Evolutionary conservation across 2,797 vertebrate species (phyloP), one percentile per base, ranked within the genome.

Genomic region (Eupleurogrammus muticus): DNA sequence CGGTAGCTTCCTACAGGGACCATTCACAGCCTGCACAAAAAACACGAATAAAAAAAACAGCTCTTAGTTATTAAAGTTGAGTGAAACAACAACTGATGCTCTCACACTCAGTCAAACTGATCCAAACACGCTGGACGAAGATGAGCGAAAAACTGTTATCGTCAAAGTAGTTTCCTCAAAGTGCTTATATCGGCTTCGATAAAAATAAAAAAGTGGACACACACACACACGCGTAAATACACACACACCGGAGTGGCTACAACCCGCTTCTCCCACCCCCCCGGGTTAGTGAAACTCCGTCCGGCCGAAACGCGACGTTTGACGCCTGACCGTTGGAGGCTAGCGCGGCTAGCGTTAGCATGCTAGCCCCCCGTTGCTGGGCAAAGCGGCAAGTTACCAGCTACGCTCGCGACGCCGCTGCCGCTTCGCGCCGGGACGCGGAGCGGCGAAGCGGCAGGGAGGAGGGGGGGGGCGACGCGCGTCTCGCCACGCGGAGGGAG

Each of bases 11-110:
- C 89, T 87, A 89, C 66, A 90, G 92, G 74, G 87, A 93, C 89
- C 93, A 94, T 94, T 93, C 94, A 95, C 92, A 85, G 86, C 92
- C 94, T 95, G 85, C 70, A 82, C 79, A 73, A 50, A 48, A 57
- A 60, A 64, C 46, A 75, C 34, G 44, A 4, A 24, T n/a, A n/a
- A n/a, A n/a, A n/a, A n/a, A n/a, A n/a, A n/a, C n/a, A n/a, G n/a
- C n/a, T n/a, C n/a, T n/a, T n/a, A n/a, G n/a, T n/a, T n/a, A n/a
- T n/a, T n/a, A n/a, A n/a, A n/a, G n/a, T n/a, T n/a, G n/a, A n/a
- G n/a, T n/a, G n/a, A n/a, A n/a, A n/a, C n/a, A n/a, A n/a, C n/a
- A n/a, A n/a, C n/a, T n/a, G n/a, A n/a, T n/a, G n/a, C n/a, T n/a
- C n/a, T n/a, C n/a, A n/a, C n/a, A n/a, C n/a, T n/a, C n/a, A n/a